A percentile compares a stretch with the other conserved stretches of the same genome.
These are phyloP conservation scores for Stramonita haemastoma DNA, from an alignment of 2,888 invertebrate species.

Conservation along the genomic window DNA sequence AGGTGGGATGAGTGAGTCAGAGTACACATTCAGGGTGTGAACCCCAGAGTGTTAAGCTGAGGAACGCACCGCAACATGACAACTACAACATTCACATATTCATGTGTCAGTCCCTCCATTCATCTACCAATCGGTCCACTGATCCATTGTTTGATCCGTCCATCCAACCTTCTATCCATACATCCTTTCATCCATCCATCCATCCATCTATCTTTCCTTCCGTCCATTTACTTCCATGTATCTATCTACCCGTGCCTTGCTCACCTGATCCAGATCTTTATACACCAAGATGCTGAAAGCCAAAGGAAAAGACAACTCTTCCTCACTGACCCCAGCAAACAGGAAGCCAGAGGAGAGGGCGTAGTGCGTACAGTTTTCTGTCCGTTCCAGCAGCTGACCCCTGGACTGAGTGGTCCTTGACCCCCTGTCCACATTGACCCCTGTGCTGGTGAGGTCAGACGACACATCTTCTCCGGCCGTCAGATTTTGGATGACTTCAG, in stretches of 20 bases:
- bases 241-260: not conserved
- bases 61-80: too few relatives aligned
- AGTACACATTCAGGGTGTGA: too few relatives aligned
- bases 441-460: not conserved
- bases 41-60: too few relatives aligned
- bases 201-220: not conserved
- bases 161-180: not conserved
- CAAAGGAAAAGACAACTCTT: constrained; percentile 42
- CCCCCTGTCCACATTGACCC: not conserved
- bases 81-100: too few relatives aligned
- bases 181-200: not conserved
- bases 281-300: constrained; percentile 43
- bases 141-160: too few relatives aligned
- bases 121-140: too few relatives aligned
- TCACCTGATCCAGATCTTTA: constrained; percentile 40
- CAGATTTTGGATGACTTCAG: not conserved
- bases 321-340: constrained; percentile 28
- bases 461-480: too few relatives aligned
- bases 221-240: not conserved
- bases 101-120: too few relatives aligned
- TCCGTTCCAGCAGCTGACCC: not conserved
- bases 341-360: constrained; percentile 28
- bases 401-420: not conserved
- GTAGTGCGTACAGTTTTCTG: constrained; percentile 33
- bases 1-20: too few relatives aligned